Evolutionary conservation across 2,797 vertebrate species (phyloP).

Genomic region (Rousettus madagascariensis): DNA sequence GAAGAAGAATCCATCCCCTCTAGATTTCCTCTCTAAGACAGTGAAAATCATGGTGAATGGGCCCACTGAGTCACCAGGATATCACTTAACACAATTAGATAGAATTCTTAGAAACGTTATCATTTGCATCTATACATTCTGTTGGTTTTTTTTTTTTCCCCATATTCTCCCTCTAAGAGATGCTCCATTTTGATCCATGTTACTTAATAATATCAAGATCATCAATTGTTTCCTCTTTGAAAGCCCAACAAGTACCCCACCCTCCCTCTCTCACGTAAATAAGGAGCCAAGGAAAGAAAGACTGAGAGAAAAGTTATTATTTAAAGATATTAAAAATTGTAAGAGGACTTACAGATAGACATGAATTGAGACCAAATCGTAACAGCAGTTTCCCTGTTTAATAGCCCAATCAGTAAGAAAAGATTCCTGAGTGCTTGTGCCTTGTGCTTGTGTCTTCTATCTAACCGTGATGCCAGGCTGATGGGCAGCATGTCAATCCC

Average conservation of each 20-base stretch:
- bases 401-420: background rate
- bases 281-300: background rate
- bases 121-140: background rate
- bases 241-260: background rate
- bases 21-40: background rate
- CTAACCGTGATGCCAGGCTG: background rate
- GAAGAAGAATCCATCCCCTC: background rate
- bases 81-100: background rate
- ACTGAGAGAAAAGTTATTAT: background rate
- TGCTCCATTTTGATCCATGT: background rate
- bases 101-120: background rate
- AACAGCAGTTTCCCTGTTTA: background rate
- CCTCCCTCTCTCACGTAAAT: background rate
- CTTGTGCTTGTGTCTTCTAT: rapidly evolving
- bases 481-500: background rate
- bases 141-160: background rate
- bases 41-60: background rate
- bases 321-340: background rate
- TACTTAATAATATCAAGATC: background rate
- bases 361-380: background rate
- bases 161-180: background rate
- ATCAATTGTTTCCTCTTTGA: background rate
- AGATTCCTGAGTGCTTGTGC: rapidly evolving
- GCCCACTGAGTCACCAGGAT: background rate
- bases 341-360: background rate